A percentile compares a stretch with the other conserved stretches of the same genome.
Conservation (phyloP, 2,797 vertebrate species). For the Chelmon rostratus region DNA sequence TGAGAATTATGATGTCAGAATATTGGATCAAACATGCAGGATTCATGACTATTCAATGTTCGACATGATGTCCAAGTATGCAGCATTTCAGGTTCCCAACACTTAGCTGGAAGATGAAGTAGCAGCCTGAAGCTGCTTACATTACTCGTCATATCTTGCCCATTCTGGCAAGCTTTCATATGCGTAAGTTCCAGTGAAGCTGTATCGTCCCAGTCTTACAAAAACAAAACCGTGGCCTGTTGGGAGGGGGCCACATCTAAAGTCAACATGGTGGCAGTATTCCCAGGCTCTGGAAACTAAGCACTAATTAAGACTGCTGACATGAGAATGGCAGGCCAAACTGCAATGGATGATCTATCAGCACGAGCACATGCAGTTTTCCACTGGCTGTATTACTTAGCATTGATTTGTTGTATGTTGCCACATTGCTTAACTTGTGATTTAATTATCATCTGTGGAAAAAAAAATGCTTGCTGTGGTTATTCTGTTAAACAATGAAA, state of each 20-base stretch:
- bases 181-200: constrained; percentile 51
- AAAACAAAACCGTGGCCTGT: constrained; percentile 73
- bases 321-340: constrained; percentile 49
- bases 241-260: constrained; percentile 77
- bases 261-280: constrained; percentile 81
- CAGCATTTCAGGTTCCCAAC: neutral
- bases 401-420: neutral
- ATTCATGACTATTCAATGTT: constrained; percentile 10
- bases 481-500: constrained; percentile 17
- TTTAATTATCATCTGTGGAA: constrained; percentile 14
- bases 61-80: neutral
- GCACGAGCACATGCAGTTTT: neutral
- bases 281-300: constrained; percentile 79
- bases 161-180: constrained; percentile 40
- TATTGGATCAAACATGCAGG: constrained; percentile 4
- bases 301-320: constrained; percentile 69
- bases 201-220: constrained; percentile 62
- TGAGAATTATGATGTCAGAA: constrained; percentile 18
- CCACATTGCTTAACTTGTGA: constrained; percentile 2
- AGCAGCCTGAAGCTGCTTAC: constrained; percentile 21
- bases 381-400: neutral
- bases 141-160: constrained; percentile 25
- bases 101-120: constrained; percentile 31
- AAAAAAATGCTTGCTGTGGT: neutral
- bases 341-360: constrained; percentile 25